Conservation (phyloP, 2,888 invertebrate species). For the Drosophila pseudotalamancana region DNA sequence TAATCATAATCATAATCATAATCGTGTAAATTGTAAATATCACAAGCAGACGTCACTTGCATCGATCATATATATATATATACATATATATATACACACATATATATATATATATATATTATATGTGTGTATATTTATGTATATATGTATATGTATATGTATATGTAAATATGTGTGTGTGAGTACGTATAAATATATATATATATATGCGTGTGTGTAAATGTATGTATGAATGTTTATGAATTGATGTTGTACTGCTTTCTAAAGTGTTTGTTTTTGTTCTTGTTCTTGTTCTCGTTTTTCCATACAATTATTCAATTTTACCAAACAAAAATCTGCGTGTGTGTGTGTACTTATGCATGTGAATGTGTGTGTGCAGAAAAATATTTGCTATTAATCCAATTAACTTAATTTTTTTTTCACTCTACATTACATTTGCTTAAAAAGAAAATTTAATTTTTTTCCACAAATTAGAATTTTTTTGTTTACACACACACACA, state of each 20-base stretch:
- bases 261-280: constrained; percentile 12
- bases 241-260: constrained; percentile 6
- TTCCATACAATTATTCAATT: neutral
- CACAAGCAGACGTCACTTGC: constrained; percentile 79
- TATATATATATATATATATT: constrained; percentile 7
- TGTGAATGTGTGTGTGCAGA: neutral
- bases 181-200: neutral
- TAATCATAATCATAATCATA: constrained; percentile 37
- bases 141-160: constrained; percentile 5
- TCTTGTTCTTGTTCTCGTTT: no score
- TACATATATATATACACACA: constrained; percentile 36
- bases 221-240: constrained; percentile 10
- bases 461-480: neutral
- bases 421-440: neutral
- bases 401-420: constrained; percentile 4
- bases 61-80: constrained; percentile 69
- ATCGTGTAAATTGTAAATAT: constrained; percentile 77
- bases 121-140: constrained; percentile 2
- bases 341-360: neutral
- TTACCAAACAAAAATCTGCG: no score
- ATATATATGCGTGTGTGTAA: constrained; percentile 7
- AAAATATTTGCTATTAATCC: neutral
- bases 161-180: constrained; percentile 4
- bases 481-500: neutral
- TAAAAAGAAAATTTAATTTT: neutral